Percentiles rank a stretch among this genome's conserved stretches.
These are phyloP conservation scores for Allacma fusca DNA, from an alignment of 2,888 invertebrate species.

Conservation along the genomic window DNA sequence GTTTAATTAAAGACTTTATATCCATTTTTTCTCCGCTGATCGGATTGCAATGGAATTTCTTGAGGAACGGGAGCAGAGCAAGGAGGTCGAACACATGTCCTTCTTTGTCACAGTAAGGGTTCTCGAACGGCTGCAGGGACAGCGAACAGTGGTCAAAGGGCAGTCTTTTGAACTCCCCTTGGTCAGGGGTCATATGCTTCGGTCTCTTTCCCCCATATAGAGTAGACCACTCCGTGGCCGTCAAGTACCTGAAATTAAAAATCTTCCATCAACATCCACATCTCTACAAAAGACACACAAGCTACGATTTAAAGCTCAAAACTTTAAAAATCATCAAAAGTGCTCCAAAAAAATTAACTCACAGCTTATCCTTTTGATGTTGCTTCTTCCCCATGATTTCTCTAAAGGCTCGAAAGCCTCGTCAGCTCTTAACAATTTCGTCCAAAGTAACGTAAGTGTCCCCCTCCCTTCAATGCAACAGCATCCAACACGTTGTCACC, in stretches of 20 bases:
- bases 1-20: conserved; percentile 79
- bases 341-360: conserved; percentile 63
- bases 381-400: conserved; percentile 88
- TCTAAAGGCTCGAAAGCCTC: background rate
- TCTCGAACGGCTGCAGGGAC: conserved; percentile 88
- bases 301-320: background rate
- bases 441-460: no score
- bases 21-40: conserved; percentile 89
- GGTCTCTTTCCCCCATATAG: conserved; percentile 87
- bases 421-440: no score
- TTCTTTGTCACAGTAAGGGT: conserved; percentile 87
- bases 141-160: conserved; percentile 94
- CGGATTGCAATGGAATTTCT: conserved; percentile 92
- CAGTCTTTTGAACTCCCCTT: conserved; percentile 79
- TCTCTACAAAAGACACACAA: background rate
- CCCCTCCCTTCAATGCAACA: no score
- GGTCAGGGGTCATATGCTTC: conserved; percentile 71
- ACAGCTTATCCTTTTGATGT: conserved; percentile 95
- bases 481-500: no score
- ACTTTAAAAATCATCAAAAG: conserved; percentile 17
- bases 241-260: conserved; percentile 73
- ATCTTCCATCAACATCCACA: background rate
- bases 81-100: conserved; percentile 94
- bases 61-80: conserved; percentile 84
- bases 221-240: conserved; percentile 88